A percentile compares a stretch with the other conserved stretches of the same genome.
These are phyloP conservation scores for Ariopsis seemanni DNA, from an alignment of 2,113 vertebrate species.

Conservation along the genomic window DNA sequence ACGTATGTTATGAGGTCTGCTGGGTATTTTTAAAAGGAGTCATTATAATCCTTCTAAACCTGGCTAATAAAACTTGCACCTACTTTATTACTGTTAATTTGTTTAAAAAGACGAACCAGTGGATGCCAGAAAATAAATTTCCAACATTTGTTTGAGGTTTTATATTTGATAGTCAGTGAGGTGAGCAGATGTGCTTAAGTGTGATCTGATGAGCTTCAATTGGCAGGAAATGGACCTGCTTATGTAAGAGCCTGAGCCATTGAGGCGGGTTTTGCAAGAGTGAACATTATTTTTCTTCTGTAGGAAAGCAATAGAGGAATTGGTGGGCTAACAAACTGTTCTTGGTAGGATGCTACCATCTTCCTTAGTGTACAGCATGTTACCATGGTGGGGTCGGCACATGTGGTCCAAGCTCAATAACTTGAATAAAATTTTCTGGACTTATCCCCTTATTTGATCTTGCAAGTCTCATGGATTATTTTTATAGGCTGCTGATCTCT, in stretches of 20 bases:
- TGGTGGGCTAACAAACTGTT: conserved; percentile 39
- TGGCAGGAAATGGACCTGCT: neutral
- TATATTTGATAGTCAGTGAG: neutral
- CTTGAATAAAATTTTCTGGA: conserved; percentile 40
- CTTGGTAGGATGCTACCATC: conserved; percentile 37
- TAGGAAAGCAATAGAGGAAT: conserved; percentile 39
- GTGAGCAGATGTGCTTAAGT: conserved; percentile 27
- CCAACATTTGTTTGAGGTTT: conserved; percentile 1
- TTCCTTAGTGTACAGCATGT: conserved; percentile 5
- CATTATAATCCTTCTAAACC: neutral
- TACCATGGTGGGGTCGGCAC: conserved; percentile 37
- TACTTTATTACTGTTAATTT: conserved; percentile 18
- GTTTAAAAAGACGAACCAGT: neutral
- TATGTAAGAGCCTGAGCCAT: neutral
- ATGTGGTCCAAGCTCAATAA: conserved; percentile 48
- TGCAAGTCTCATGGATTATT: neutral
- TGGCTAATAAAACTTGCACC: conserved; percentile 12
- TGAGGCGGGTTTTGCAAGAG: conserved; percentile 39
- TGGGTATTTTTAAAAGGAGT: neutral
- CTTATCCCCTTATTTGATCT: neutral
- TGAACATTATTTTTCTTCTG: conserved; percentile 36
- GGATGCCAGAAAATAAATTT: neutral
- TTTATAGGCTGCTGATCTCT: neutral
- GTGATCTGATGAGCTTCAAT: conserved; percentile 16
- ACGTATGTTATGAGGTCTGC: neutral